Base-by-base conservation (phyloP, 64 coral and sea anemone species). In the Stichodactyla mertensii region DNA sequence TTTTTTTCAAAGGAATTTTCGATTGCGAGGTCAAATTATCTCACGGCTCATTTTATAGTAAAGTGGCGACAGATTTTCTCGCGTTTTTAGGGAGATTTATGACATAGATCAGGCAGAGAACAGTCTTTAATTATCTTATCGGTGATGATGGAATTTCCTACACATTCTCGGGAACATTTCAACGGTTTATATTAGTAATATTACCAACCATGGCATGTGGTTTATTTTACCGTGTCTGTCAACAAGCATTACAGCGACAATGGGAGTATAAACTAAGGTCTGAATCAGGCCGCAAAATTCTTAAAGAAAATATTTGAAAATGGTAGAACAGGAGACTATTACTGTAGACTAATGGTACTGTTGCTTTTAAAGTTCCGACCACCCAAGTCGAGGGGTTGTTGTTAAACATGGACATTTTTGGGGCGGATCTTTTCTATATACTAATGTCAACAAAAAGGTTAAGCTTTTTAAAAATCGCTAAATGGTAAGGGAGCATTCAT, bases 71-170 rank as follows among this genome's bases (percentile, higher is more conserved):
- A 4, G 62, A n/a, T 66, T 66, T 66, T 66, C 12, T 66, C 4
- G 62, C 22, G 18, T 13, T 61, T 61, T 61, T 61, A 18, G 59
- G 59, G 18, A 61, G 12, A n/a, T 66, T 66, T 66, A 6, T 22
- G 22, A 22, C 62, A n/a, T 66, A 0, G 62, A 2, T 22, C 5
- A 66, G 12, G 18, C 22, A 1, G 6, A n/a, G 62, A n/a, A 64
- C 4, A 18, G 16, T 64, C 16, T 9, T 74, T 45, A 45, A 45
- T 45, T 74, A 31, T 28, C 8, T 26, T 27, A 74, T 74, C 69
- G 10, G 69, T 74, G 69, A 74, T 74, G 69, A 74, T 74, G 69
- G 69, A 7, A 74, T 74, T 74, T 74, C 69, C 69, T 74, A 9
- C 12, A 4, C 24, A 36, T 36, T 74, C 11, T 74, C 36, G 24